A percentile compares a stretch with the other conserved stretches of the same genome.
These are phyloP conservation scores for Neosalanx taihuensis DNA, from an alignment of 2,797 vertebrate species.

Conservation along the genomic window DNA sequence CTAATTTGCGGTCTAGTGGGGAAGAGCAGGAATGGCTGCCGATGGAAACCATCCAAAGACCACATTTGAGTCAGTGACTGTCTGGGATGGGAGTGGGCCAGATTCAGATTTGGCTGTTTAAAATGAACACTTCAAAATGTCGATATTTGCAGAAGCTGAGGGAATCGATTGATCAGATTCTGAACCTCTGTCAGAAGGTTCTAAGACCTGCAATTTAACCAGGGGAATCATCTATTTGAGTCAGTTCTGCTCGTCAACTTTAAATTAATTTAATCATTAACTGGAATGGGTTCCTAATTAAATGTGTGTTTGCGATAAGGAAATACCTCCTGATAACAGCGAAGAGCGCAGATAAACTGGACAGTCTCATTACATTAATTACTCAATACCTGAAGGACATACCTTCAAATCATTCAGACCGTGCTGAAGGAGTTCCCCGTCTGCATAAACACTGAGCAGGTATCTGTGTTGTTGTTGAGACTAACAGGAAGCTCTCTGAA, in stretches of 20 bases:
- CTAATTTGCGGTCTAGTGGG: too few relatives aligned
- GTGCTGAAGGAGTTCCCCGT: conserved; percentile 23
- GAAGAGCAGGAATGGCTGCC: too few relatives aligned
- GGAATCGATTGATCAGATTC: neutral
- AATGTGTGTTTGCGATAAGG: conserved; percentile 55
- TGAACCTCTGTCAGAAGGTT: neutral
- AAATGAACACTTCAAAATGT: neutral
- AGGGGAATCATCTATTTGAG: conserved; percentile 35
- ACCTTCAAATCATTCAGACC: conserved; percentile 41
- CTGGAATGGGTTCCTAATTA: conserved; percentile 60
- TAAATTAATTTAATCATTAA: conserved; percentile 50
- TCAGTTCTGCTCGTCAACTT: conserved; percentile 41
- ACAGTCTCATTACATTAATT: conserved; percentile 59
- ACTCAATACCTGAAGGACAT: conserved; percentile 52
- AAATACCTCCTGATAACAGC: conserved; percentile 53
- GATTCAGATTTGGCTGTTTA: neutral
- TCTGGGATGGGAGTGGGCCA: neutral
- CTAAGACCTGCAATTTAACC: neutral
- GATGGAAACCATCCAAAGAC: too few relatives aligned
- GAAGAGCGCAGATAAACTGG: conserved; percentile 43
- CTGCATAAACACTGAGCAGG: neutral
- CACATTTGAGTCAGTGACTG: neutral
- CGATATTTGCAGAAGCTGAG: neutral
- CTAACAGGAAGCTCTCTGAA: neutral
- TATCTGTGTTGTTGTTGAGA: neutral